Evolutionary conservation across 2,888 invertebrate genomes (phyloP), one percentile per base, ranked within the genome.

Genomic region (Melipona bicolor): DNA sequence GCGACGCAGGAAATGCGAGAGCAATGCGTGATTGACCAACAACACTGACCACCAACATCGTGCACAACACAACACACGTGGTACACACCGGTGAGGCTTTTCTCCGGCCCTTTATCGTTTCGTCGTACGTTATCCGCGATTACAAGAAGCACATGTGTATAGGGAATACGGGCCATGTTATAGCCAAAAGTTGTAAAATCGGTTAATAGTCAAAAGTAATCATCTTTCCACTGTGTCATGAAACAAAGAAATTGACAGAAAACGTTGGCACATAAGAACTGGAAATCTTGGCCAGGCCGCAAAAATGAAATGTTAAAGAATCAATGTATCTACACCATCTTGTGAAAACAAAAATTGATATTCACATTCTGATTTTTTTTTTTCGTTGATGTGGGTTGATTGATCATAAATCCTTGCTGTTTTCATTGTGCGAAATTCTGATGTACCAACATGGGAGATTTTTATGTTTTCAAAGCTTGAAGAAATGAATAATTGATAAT

Each of bases 1-100:
- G 90, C 91, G 88, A 88, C n/a, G n/a, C 91, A 92, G 93, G 94
- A 93, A n/a, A 94, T 93, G 93, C 93, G 93, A 93, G 92, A 92
- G 91, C 90, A 87, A 88, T 87, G 87, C 88, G 82, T 90, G 92
- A 92, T 93, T 94, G 93, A 93, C 92, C 89, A 94, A 93, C 91
- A 75, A 93, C 91, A 75, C 73, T 70, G 82, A 77, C n/a, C n/a
- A 61, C 73, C 87, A 82, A 82, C 84, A 79, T 78, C n/a, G 61
- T 32, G 62, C 61, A 61, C n/a, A n/a, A n/a, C n/a, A n/a, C n/a
- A n/a, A n/a, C n/a, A n/a, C 36, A 70, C 78, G 69, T 78, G 75
- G 21, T 43, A 43, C 43, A 43, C 56, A 56, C 64, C 17, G 27
- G 27, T 77, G 75, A 43, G 43, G 83, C 79, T 77, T n/a, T 70